Base-by-base conservation (phyloP, 2,113 vertebrate genomes). In the Tauraco erythrolophus region DNA sequence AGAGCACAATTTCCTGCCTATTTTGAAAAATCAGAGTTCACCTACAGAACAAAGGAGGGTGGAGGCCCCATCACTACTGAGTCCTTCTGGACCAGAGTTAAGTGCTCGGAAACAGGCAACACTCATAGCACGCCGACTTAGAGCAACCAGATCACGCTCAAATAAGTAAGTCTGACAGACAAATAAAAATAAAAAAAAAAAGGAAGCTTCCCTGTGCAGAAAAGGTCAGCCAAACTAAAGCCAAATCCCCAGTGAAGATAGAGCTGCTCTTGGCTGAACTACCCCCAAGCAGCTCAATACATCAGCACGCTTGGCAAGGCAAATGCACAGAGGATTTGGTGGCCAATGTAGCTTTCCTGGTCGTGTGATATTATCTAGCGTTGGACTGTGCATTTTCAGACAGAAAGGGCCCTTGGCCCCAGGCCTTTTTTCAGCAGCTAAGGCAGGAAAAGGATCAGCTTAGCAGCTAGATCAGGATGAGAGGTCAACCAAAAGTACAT, bases 41-140 rank as follows among this genome's bases (percentile, higher is more conserved):
- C 56, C 80, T 72, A 93, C 82, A 66, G 81, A 96, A 89, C 86
- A 95, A 96, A 97, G 64, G 33, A 91, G 91, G 89, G 91, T 79
- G 91, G 94, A 94, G 96, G 35, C 24, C 35, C 5, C 35, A 60
- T 1, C 31, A 39, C 25, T 23, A 23, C 48, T 4, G 7, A 75
- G 57, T 92, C 80, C 72, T 94, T 66, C 64, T 89, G 76, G 41
- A 84, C 17, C 41, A 50, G 17, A 54, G 16, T 85, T 85, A 89
- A 92, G 70, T 54, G 46, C 27, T 62, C 1, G 0, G 56, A 97
- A 96, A 77, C 4, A 56, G 62, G 35, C 71, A 88, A 51, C 33
- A 19, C 5, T 80, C 35, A 12, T 1, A 60, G 46, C 19, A 19
- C 5, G 2, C 28, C 3, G 5, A 64, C 48, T 89, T 37, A 71